These are phyloP conservation scores for Montipora efflorescens DNA, from an alignment of 64 coral and sea anemone genomes.

Conservation along the genomic window DNA sequence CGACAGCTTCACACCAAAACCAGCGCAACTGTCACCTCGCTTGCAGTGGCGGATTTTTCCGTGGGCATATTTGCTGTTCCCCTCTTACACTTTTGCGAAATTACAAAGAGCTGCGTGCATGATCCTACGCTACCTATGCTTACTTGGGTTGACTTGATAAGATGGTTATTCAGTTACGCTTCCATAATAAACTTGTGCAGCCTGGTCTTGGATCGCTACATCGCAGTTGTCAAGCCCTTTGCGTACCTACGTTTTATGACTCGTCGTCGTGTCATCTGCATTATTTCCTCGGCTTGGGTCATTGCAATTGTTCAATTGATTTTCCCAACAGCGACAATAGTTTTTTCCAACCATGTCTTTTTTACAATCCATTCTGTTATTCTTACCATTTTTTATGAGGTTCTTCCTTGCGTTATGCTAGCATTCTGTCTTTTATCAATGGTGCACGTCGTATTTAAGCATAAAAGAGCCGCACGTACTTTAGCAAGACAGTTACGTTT, in stretches of 20 bases:
- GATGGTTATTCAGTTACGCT: neutral
- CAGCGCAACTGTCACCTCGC: neutral
- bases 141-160: neutral
- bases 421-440: constrained; percentile 1
- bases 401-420: neutral
- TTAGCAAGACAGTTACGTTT: neutral
- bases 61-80: neutral
- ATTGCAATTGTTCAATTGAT: neutral
- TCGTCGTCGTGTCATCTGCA: neutral
- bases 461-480: too few relatives aligned
- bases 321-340: neutral
- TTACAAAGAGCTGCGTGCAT: neutral
- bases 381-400: neutral
- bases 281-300: neutral
- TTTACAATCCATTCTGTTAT: neutral
- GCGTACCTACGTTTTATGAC: neutral
- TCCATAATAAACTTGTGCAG: neutral
- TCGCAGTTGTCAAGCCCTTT: constrained; percentile 9
- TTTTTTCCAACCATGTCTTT: neutral
- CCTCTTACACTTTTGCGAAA: neutral
- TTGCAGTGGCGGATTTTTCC: neutral
- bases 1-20: constrained; percentile 7
- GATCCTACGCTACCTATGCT: too few relatives aligned
- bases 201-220: constrained; percentile 18
- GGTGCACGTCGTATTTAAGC: neutral